phyloP scores from a whole-genome alignment of 2,113 vertebrate species.

The Strix uralensis region DNA sequence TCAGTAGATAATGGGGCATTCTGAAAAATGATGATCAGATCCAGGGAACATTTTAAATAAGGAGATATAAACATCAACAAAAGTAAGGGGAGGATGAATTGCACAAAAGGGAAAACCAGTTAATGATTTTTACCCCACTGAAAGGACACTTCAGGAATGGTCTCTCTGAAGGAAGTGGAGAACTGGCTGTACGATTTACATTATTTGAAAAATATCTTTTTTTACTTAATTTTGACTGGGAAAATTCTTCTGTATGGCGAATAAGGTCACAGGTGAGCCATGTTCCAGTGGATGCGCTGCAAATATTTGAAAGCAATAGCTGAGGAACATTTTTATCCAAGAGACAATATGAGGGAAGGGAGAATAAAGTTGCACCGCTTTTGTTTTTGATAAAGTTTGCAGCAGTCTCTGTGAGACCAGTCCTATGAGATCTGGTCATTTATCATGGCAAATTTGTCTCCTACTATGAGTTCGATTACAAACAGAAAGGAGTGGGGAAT shows the following conservation, averaged over 20 bases:
- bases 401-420: neutral
- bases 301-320: neutral
- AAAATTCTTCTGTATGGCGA: accelerated
- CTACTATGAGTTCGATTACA: neutral
- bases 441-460: neutral
- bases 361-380: neutral
- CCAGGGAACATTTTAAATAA: neutral
- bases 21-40: neutral
- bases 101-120: neutral
- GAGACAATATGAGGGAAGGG: neutral
- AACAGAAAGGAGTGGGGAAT: neutral
- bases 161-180: neutral
- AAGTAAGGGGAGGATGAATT: neutral
- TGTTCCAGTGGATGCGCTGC: neutral
- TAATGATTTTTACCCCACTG: neutral
- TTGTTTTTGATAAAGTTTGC: neutral
- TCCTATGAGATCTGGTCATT: neutral
- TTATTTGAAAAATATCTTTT: neutral
- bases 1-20: neutral
- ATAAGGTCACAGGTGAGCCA: neutral
- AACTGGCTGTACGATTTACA: neutral
- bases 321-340: neutral
- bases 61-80: neutral
- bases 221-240: neutral
- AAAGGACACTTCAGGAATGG: neutral